Evolutionary conservation across 2,797 vertebrate species (phyloP), one percentile per base, ranked within the genome.

Genomic region (Crax fasciolata): DNA sequence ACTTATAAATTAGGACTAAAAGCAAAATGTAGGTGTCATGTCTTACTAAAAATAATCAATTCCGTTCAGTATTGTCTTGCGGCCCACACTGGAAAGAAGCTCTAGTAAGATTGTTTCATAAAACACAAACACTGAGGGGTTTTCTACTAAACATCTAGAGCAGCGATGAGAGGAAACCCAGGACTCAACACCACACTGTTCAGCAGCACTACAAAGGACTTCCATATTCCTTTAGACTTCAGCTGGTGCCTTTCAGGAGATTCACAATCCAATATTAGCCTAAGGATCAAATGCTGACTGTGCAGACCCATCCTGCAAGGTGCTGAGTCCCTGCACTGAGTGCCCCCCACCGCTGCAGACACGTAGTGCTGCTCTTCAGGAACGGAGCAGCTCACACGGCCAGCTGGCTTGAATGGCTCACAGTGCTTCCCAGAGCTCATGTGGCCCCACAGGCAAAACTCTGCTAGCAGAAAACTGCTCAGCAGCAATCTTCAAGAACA

Each of bases 341-440:
- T 13, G 12, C 52, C 12, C 5, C 32, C 13, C 1, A 0, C 11
- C 0, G 0, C 67, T 14, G 27, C 17, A 61, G 61, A 23, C 8
- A 55, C 0, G 0, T 4, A 25, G 46, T 9, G 5, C 49, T 25
- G 35, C 43, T 82, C 78, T 57, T 59, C 55, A 77, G 66, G 43
- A 85, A 59, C 2, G 0, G 25, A 68, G 48, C 70, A 62, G 73
- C n/a, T 73, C 51, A 18, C 54, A 85, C 72, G 43, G 43, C n/a
- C 71, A 73, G 67, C 21, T 1, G 18, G 52, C 10, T 76, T 66
- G 38, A 87, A 89, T 0, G 1, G 58, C 57, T 49, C 28, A 44
- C 10, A 7, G 28, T 20, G 43, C 32, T 48, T 92, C 54, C 73
- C 66, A 62, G 54, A 65, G 55, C 41, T 72, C 27, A 10, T 0